Evolutionary conservation across 2,113 vertebrate species (phyloP).

Genomic region (Nerophis lumbriciformis): DNA sequence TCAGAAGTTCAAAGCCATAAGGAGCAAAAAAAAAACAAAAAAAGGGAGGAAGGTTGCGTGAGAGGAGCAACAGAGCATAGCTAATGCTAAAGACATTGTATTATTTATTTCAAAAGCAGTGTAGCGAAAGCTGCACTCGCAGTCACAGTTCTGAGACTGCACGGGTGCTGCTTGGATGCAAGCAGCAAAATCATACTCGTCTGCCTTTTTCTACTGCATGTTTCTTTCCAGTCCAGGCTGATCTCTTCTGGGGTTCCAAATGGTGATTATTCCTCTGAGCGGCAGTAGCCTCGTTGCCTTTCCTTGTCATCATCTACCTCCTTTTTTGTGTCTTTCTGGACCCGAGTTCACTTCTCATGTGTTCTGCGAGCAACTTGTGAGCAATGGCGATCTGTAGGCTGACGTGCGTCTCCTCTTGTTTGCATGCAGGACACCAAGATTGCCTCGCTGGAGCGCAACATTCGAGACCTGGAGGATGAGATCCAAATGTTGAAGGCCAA

Average conservation of each 20-base stretch:
- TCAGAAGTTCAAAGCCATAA: conserved; percentile 56
- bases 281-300: conserved; percentile 39
- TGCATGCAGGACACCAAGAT: conserved; percentile 94
- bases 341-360: conserved; percentile 24
- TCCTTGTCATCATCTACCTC: conserved; percentile 16
- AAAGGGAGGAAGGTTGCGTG: conserved; percentile 47
- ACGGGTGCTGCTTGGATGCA: conserved; percentile 45
- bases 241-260: conserved; percentile 65
- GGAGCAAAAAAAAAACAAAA: conserved; percentile 30
- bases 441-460: conserved; percentile 94
- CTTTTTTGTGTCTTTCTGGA: conserved; percentile 17
- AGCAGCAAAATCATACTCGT: conserved; percentile 41
- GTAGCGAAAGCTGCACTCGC: conserved; percentile 62
- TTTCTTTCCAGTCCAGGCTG: conserved; percentile 40
- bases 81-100: conserved; percentile 69
- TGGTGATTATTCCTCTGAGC: conserved; percentile 69
- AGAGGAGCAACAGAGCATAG: conserved; percentile 65
- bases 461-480: conserved; percentile 98
- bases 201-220: conserved; percentile 17
- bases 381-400: conserved; percentile 39
- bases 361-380: conserved; percentile 36
- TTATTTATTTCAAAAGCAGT: conserved; percentile 75
- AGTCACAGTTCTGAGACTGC: conserved; percentile 48
- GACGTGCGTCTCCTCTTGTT: conserved; percentile 61
- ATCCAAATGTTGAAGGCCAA: conserved; percentile 99